Evolutionary conservation across 2,888 invertebrate genomes (phyloP).

Genomic region (Andrena dorsata): DNA sequence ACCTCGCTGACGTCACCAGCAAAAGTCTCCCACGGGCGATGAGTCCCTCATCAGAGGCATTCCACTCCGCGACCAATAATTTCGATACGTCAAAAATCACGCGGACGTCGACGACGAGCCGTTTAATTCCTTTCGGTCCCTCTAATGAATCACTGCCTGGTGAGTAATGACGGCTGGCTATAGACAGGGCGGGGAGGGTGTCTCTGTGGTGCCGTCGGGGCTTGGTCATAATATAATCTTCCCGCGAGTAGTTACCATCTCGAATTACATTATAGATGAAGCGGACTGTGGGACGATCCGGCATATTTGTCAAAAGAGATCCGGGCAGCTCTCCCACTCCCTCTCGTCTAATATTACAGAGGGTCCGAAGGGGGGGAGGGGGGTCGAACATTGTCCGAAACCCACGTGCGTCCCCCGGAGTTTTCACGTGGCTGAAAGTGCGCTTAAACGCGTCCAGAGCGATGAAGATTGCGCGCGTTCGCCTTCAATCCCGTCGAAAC

Average conservation of each 20-base stretch:
- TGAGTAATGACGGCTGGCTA: slow-evolving; percentile 63
- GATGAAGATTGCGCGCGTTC: slow-evolving; percentile 33
- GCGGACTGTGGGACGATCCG: slow-evolving; percentile 66
- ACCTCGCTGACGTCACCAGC: slow-evolving; percentile 1
- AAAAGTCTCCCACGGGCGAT: neutral
- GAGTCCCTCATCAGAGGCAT: neutral
- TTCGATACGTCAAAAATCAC: slow-evolving; percentile 26
- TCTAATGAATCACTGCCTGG: slow-evolving; percentile 66
- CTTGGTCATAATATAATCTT: slow-evolving; percentile 65
- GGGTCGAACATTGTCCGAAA: slow-evolving; percentile 54
- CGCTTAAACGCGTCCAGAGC: slow-evolving; percentile 11
- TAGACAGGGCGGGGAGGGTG: slow-evolving; percentile 45
- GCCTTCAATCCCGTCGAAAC: slow-evolving; percentile 14
- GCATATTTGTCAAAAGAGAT: slow-evolving; percentile 70
- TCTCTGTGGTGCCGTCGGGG: slow-evolving; percentile 28
- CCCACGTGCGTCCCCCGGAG: slow-evolving; percentile 48
- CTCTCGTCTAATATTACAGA: slow-evolving; percentile 63
- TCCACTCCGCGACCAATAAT: slow-evolving; percentile 9
- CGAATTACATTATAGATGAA: slow-evolving; percentile 75
- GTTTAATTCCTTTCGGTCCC: slow-evolving; percentile 61
- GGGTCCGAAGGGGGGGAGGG: slow-evolving; percentile 8
- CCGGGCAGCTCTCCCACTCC: slow-evolving; percentile 43
- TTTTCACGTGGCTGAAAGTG: slow-evolving; percentile 29
- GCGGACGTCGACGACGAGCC: slow-evolving; percentile 35
- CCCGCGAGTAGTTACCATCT: slow-evolving; percentile 69